Conservation (phyloP, 2,113 vertebrate species). For the Eulemur macaco region DNA sequence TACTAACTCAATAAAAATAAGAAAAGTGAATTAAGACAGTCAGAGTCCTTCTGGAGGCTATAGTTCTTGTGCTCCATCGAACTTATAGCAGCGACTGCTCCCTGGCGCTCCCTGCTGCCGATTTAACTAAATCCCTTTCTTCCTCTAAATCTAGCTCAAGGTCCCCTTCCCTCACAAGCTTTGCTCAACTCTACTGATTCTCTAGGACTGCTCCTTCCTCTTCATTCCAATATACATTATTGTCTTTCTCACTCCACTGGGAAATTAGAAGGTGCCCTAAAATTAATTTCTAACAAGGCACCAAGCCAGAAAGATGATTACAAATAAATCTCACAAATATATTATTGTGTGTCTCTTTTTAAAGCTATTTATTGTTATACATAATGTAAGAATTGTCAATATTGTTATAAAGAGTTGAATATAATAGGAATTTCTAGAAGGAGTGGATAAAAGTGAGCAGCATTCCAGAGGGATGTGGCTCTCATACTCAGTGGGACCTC, state of each 20-base stretch:
- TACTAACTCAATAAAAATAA: neutral
- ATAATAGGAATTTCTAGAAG: neutral
- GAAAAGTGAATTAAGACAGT: neutral
- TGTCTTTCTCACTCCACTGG: neutral
- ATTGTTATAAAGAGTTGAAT: neutral
- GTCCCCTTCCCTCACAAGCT: neutral
- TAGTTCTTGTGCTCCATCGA: neutral
- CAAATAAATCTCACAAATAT: neutral
- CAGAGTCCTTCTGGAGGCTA: neutral
- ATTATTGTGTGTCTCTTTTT: neutral
- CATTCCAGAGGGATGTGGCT: neutral
- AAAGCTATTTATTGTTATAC: neutral
- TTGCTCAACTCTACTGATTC: neutral
- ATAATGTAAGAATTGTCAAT: neutral
- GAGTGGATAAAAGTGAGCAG: neutral
- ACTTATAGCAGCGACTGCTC: neutral
- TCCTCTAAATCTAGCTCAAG: neutral
- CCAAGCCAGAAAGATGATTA: neutral
- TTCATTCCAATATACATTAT: neutral
- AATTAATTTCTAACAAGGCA: constrained; percentile 35
- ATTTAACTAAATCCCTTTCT: neutral
- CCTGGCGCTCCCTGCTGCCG: neutral
- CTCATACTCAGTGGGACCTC: neutral
- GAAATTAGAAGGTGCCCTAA: neutral
- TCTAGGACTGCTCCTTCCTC: neutral